Evolutionary conservation across 2,888 invertebrate genomes (phyloP), one percentile per base, ranked within the genome.

Genomic region (Caenorhabditis doughertyi): DNA sequence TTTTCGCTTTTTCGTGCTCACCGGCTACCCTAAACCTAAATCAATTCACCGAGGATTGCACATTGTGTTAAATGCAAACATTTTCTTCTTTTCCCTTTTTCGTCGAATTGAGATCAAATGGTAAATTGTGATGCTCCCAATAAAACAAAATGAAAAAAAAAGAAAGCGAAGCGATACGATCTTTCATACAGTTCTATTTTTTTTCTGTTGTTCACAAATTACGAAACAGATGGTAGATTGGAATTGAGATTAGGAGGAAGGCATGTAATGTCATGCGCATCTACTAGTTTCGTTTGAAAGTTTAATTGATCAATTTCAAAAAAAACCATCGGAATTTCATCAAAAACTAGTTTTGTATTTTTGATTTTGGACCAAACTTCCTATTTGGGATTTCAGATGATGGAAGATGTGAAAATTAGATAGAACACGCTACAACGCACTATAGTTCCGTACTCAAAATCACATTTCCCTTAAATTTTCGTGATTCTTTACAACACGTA

Each of bases 11-110:
- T 67, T 76, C 74, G 74, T 76, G 74, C 74, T 76, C 74, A 58
- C 67, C 74, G 67, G 67, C 74, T 76, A 76, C 67, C 70, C 67
- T 67, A 67, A 76, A 76, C 67, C 67, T 67, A 67, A 76, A 76
- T 67, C 56, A 74, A 65, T 58, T 76, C 67, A 42, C 27, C 44
- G 49, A 29, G 53, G 58, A 76, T 68, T 51, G 67, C 67, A 76
- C 76, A 76, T 76, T 76, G 76, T 68, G 76, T 76, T 60, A 60
- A 76, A 76, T 76, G 76, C 60, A 76, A 76, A 76, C 76, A 77
- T 44, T 60, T 76, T 47, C 27, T 35, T 42, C 53, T n/a, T 53
- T 35, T 8, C 44, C 58, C 65, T 27, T 64, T 64, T 73, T 64
- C 44, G 62, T 62, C 39, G 51, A 71, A 71, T 49, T 71, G 35